Base-by-base conservation (phyloP, 2,888 invertebrate species). In the Plebejus argus region DNA sequence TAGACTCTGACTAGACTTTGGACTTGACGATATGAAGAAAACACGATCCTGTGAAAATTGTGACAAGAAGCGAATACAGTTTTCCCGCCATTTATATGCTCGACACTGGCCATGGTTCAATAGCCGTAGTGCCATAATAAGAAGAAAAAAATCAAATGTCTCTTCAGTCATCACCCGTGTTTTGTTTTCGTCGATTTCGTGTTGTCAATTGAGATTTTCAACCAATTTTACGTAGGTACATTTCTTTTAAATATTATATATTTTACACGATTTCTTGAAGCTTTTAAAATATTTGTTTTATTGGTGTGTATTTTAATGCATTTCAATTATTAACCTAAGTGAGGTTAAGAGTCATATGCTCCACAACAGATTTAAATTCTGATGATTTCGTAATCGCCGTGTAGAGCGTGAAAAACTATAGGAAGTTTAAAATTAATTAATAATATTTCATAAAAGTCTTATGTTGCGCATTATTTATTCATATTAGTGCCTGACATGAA, bases 401-500 rank as follows among this genome's bases (percentile, higher is more conserved):
- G 28, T 28, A 28, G 28, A 66, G 23, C 15, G 15, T 66, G 18
- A 23, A 28, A 49, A 28, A 74, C 23, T 2, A 45, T 72, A 39
- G 12, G 20, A 72, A 49, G 3, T 28, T 53, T 49, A 0, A 53
- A 74, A 49, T 28, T 74, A 18, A 53, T 53, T 8, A 23, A 15
- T 6, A 53, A 74, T 28, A 74, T 28, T 28, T 15, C 53, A 53
- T 49, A 74, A 72, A 23, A 49, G 15, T 53, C 49, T 74, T 28
- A 5, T 18, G 10, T 53, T 28, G 3, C 28, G 28, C 15, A 66
- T 72, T 70, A 35, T 28, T 58, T 56, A 23, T 77, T 18, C 12
- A 74, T 53, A 78, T 77, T 79, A 79, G 79, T 79, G 80, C 79
- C 83, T 86, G 88, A 83, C 81, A 92, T 92, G 91, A 89, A 83